Conservation (phyloP, 2,888 invertebrate species). For the Desoria tigrina region DNA sequence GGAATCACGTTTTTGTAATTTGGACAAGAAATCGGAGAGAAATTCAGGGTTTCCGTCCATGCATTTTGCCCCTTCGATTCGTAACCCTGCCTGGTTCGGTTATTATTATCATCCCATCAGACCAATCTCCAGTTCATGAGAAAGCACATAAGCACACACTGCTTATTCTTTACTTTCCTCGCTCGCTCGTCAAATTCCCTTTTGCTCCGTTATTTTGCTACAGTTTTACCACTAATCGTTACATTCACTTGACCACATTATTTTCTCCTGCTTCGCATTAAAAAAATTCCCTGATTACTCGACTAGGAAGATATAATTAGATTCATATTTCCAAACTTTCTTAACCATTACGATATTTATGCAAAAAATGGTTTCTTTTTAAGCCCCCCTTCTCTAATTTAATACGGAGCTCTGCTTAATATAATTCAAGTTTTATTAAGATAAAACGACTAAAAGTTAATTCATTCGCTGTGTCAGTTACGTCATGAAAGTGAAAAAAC, state of each 20-base stretch:
- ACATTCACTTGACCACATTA: conserved; percentile 1
- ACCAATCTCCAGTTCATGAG: conserved; percentile 12
- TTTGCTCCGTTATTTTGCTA: conserved; percentile 10
- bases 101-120: conserved; percentile 7
- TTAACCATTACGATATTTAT: too few relatives aligned
- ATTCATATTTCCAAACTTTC: too few relatives aligned
- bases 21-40: neutral
- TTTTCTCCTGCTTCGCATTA: neutral
- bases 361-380: too few relatives aligned
- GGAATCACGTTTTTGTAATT: neutral
- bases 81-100: neutral
- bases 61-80: neutral
- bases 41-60: neutral
- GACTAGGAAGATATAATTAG: too few relatives aligned
- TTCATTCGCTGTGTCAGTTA: too few relatives aligned
- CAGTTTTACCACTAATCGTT: neutral
- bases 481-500: too few relatives aligned
- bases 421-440: too few relatives aligned
- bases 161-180: neutral
- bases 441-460: too few relatives aligned
- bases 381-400: too few relatives aligned
- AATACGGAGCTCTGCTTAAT: too few relatives aligned
- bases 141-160: conserved; percentile 6
- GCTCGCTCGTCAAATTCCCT: neutral
- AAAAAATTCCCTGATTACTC: too few relatives aligned